A percentile compares a stretch with the other conserved stretches of the same genome.
Evolutionary conservation across 2,888 invertebrate species (phyloP).

Genomic region (Prosapia bicincta): DNA sequence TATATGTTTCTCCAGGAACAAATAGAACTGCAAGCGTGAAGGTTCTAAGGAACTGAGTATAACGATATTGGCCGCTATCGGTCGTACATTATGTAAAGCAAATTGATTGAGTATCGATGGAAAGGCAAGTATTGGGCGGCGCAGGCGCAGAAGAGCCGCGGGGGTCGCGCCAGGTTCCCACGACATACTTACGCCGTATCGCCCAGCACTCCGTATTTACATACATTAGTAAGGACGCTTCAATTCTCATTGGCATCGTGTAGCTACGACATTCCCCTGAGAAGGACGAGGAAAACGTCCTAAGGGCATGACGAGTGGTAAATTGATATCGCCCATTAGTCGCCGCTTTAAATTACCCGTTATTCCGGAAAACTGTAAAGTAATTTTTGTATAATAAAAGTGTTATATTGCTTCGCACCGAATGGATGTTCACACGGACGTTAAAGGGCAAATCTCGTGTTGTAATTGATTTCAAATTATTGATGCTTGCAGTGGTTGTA

Average conservation of each 20-base stretch:
- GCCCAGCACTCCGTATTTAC: background rate
- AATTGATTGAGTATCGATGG: background rate
- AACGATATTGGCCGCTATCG: too few relatives aligned
- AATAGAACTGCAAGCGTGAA: too few relatives aligned
- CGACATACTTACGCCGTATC: too few relatives aligned
- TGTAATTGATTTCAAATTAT: too few relatives aligned
- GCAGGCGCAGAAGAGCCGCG: background rate
- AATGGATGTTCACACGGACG: background rate
- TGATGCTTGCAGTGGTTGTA: too few relatives aligned
- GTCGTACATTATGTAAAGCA: too few relatives aligned
- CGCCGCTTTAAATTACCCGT: background rate
- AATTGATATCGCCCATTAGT: background rate
- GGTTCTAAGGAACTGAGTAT: too few relatives aligned
- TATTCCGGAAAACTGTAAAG: background rate
- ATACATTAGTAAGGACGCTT: background rate
- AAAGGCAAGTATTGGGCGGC: background rate
- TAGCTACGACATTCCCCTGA: too few relatives aligned
- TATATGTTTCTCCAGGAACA: too few relatives aligned
- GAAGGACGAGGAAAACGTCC: too few relatives aligned
- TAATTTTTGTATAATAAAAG: background rate
- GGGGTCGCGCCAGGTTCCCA: background rate
- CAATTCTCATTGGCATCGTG: background rate
- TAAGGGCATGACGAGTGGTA: background rate
- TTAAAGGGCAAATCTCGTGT: background rate
- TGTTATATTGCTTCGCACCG: background rate